These are phyloP conservation scores for Eustalomyia histrio DNA, from an alignment of 2,888 invertebrate genomes.

Conservation along the genomic window DNA sequence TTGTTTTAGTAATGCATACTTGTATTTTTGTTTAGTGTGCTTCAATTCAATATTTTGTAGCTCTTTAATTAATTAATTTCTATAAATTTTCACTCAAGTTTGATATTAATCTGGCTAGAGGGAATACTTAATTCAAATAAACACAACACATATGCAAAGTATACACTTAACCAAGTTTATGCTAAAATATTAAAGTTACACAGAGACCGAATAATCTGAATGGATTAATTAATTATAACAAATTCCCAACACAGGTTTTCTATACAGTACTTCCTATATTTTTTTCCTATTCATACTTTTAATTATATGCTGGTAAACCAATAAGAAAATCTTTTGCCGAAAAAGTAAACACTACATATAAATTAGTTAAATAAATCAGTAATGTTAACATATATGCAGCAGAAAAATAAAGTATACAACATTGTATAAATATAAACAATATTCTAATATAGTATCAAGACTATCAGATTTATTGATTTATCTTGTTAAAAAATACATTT, in stretches of 20 bases:
- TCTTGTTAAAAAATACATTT: too few species aligned
- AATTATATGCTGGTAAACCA: not conserved
- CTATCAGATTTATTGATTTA: too few species aligned
- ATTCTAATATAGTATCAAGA: too few species aligned
- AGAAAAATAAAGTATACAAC: not conserved
- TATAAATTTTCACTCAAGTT: not conserved
- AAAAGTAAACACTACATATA: conserved; percentile 30
- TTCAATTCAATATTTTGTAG: not conserved
- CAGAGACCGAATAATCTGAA: conserved; percentile 8
- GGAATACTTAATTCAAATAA: conserved; percentile 13
- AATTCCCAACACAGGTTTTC: conserved; percentile 36
- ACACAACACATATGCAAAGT: not conserved
- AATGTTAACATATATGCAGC: not conserved
- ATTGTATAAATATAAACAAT: too few species aligned
- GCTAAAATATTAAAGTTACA: not conserved
- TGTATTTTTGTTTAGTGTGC: too few species aligned
- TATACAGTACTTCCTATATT: not conserved
- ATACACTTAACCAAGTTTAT: too few species aligned
- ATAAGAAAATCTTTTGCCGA: conserved; percentile 20
- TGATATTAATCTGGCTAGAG: conserved; percentile 21
- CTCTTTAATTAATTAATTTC: not conserved
- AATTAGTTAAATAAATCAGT: conserved; percentile 31
- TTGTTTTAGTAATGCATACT: too few species aligned
- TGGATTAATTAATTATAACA: conserved; percentile 43
- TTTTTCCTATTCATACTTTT: not conserved